Evolutionary conservation across 2,113 vertebrate species (phyloP).

Genomic region (Rhagologus leucostigma): DNA sequence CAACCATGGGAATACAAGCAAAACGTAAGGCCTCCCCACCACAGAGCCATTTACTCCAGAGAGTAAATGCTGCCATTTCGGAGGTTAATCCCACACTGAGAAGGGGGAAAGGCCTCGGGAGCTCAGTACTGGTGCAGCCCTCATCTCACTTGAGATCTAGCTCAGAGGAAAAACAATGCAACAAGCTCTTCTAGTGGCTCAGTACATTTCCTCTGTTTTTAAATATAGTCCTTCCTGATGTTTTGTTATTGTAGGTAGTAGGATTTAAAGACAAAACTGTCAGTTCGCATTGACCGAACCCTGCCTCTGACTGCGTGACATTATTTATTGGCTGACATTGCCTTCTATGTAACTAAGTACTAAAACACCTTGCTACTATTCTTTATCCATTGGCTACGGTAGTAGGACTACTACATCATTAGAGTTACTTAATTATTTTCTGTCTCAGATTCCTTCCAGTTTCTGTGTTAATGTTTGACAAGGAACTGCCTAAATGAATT

Average conservation of each 20-base stretch:
- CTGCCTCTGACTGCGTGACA: background rate
- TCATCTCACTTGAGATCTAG: background rate
- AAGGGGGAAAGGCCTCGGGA: background rate
- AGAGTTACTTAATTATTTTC: background rate
- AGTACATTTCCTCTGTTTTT: background rate
- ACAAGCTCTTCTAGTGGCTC: background rate
- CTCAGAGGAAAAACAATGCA: background rate
- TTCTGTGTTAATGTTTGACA: background rate
- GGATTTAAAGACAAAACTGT: background rate
- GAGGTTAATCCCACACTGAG: background rate
- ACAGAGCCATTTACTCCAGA: background rate
- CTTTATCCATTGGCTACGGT: background rate
- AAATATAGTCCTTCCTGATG: conserved; percentile 26
- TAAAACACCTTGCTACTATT: background rate
- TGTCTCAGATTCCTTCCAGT: background rate
- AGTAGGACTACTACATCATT: background rate
- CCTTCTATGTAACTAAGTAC: background rate
- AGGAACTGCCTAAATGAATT: background rate
- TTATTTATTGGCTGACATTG: background rate
- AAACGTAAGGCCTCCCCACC: background rate
- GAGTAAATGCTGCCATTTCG: background rate
- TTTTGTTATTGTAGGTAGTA: background rate
- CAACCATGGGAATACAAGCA: background rate
- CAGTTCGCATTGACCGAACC: background rate
- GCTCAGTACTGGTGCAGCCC: background rate